Conservation (phyloP, 2,888 invertebrate genomes). For the Cepaea hortensis region DNA sequence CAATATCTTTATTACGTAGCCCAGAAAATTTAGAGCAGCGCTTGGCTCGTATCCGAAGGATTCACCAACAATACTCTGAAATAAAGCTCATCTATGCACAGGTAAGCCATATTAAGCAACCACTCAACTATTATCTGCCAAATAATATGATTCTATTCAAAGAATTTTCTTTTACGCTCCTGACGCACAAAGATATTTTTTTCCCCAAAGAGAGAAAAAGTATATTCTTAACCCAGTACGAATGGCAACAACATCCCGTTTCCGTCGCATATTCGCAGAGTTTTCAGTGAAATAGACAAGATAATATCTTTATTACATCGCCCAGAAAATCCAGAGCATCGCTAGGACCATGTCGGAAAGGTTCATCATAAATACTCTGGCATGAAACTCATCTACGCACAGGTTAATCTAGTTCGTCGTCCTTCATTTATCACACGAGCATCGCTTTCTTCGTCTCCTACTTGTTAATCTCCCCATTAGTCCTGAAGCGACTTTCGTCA, state of each 20-base stretch:
- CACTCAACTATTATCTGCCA: no score
- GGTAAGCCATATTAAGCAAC: background rate
- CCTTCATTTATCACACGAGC: no score
- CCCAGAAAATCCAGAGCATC: background rate
- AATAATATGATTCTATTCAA: background rate
- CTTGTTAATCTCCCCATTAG: no score
- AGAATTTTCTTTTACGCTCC: constrained; percentile 13
- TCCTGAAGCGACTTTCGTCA: no score
- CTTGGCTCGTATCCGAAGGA: background rate
- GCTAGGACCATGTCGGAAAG: no score
- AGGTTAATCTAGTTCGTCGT: background rate
- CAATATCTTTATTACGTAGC: background rate
- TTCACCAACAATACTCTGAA: background rate
- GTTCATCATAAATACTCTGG: background rate
- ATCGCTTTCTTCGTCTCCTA: no score
- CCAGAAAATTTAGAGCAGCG: background rate
- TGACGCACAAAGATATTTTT: background rate
- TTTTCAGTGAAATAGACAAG: background rate
- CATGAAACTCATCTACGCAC: background rate
- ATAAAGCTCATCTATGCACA: background rate
- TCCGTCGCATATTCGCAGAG: background rate
- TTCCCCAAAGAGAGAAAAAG: background rate
- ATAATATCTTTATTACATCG: background rate
- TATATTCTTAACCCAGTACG: background rate
- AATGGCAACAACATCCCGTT: background rate